Evolutionary conservation across 2,888 invertebrate species (phyloP).

Genomic region (Julus scanicus): DNA sequence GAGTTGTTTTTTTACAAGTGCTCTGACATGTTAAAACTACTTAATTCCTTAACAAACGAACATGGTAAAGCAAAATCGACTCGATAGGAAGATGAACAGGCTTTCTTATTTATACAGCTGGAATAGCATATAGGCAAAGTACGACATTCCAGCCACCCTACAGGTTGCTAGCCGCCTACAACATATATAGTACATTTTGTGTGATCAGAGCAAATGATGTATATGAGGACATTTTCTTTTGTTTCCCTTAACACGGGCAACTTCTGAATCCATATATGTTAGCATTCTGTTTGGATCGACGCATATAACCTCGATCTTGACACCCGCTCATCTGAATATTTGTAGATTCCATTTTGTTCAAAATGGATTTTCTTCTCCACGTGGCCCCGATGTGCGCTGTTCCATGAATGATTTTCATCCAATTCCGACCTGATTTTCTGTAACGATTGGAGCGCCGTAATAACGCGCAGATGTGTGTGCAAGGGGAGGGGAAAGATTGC

Average conservation of each 20-base stretch:
- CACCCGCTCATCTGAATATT: not conserved
- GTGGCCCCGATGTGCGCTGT: not conserved
- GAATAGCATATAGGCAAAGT: too few species aligned
- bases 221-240: not conserved
- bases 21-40: too few species aligned
- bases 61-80: too few species aligned
- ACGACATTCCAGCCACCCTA: too few species aligned
- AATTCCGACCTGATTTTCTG: conserved; percentile 37
- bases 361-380: not conserved
- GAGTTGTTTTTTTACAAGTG: too few species aligned
- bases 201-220: too few species aligned
- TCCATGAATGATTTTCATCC: conserved; percentile 20
- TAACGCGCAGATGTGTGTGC: conserved; percentile 15
- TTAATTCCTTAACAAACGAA: too few species aligned
- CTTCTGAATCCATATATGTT: not conserved
- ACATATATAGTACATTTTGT: too few species aligned
- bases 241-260: not conserved
- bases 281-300: not conserved
- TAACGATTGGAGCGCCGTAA: conserved; percentile 1
- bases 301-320: conserved; percentile 20
- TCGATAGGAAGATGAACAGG: too few species aligned
- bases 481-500: not conserved
- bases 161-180: too few species aligned
- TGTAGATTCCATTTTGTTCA: conserved; percentile 6
- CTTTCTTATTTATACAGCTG: too few species aligned